Evolutionary conservation across 2,113 vertebrate genomes (phyloP), one percentile per base, ranked within the genome.

Genomic region (Coptodon bakossiorum): DNA sequence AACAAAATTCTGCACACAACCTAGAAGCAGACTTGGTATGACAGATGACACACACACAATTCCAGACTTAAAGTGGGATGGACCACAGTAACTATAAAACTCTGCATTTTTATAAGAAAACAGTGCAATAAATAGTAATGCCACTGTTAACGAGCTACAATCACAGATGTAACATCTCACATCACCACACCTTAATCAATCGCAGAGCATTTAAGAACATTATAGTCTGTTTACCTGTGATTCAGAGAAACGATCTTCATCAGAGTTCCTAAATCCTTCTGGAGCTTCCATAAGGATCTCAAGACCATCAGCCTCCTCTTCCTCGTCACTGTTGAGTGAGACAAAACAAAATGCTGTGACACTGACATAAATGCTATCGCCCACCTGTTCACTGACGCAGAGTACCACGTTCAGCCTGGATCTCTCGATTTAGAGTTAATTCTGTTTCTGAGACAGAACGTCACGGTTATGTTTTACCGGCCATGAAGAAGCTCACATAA

Each of bases 281-380:
- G 95, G 95, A 6, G 95, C 94, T 48, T 96, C 95, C 94, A 96
- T 95, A 1, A 96, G 92, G 78, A 95, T 95, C 16, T 95, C 91
- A 7, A 95, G 81, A 61, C 78, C 89, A 3, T 59, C 86, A 4
- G 40, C 88, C 8, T 88, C 92, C 36, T 93, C 88, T 36, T 81
- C 80, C 14, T 59, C 95, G 2, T 94, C 94, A 38, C 92, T 93
- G 86, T 40, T 16, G 50, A 79, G 76, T 2, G 16, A 86, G 14
- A 90, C 43, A 85, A 45, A 68, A 43, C 71, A 40, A 14, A 52
- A 6, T 5, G 5, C 59, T n/a, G 22, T 57, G 3, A 78, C 45
- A 73, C 4, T 73, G 38, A 45, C 22, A 76, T 50, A 52, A 11
- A 78, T 50, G 45, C 43, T 45, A 73, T 73, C 2, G 14, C 38